Base-by-base conservation (phyloP, 2,113 vertebrate species). In the Electrona antarctica region DNA sequence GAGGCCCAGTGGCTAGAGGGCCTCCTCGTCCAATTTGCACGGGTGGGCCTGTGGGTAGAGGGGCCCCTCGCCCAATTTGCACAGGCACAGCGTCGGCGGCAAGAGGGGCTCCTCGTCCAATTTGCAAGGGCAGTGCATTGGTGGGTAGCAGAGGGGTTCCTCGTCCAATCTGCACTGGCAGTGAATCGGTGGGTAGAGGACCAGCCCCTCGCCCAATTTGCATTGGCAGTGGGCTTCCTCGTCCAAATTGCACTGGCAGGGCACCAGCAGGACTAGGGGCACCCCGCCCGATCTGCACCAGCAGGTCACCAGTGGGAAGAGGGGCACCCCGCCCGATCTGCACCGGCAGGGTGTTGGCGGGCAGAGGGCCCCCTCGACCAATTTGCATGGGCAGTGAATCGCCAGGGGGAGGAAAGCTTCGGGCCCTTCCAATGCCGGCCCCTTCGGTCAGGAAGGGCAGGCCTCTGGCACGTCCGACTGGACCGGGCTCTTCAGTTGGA, bases 391-490 rank as follows among this genome's bases (percentile, higher is more conserved):
- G 74, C 14, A n/a, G 41, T 11, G 48, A 55, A 48, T 73, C 69
- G 2, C 48, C 55, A 45, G 46, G 45, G 52, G 52, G 12, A 8
- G 52, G 10, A 21, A 88, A 79, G 66, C 80, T 76, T 79, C 82
- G 76, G 66, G 83, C 76, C 74, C 74, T 67, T 59, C 87, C 85
- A n/a, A 78, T 0, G 28, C 6, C 33, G 33, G 60, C 52, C 3
- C 58, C 70, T 64, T 75, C 87, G 41, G 72, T 6, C 51, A 70
- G 47, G 33, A 80, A 58, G 12, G 48, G 71, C 61, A 85, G 68
- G 45, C 86, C 91, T 82, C 87, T 76, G 64, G 85, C 73, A 45
- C 61, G 80, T 59, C 87, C 82, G 12, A 71, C 10, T 46, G 58
- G 33, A 41, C 33, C 41, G 1, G 10, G 54, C 8, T 84, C 83